Percentiles rank a stretch among this genome's conserved stretches.
Evolutionary conservation across 2,113 vertebrate species (phyloP).

Genomic region (Podarcis cretensis): DNA sequence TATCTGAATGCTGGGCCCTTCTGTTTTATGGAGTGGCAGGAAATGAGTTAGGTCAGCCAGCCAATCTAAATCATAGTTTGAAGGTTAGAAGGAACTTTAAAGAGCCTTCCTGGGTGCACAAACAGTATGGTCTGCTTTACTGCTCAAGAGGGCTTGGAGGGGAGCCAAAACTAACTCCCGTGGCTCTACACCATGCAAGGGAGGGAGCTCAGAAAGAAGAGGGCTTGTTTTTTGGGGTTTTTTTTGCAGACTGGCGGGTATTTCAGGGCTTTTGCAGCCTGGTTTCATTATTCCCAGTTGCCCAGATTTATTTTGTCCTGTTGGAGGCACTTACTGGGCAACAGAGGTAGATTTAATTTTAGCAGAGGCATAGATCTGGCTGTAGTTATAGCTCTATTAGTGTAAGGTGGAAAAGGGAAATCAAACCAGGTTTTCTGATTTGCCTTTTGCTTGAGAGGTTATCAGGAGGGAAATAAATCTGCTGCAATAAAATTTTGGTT

Average conservation of each 20-base stretch:
- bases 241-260: slow-evolving; percentile 59
- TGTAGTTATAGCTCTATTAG: slow-evolving; percentile 59
- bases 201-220: slow-evolving; percentile 51
- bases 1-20: background rate
- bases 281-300: slow-evolving; percentile 62
- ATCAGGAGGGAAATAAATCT: slow-evolving; percentile 64
- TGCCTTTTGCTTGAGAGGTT: slow-evolving; percentile 62
- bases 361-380: slow-evolving; percentile 57
- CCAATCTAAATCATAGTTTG: slow-evolving; percentile 36
- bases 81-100: slow-evolving; percentile 56
- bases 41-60: slow-evolving; percentile 35
- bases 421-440: slow-evolving; percentile 57
- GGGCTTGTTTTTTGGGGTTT: slow-evolving; percentile 3
- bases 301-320: slow-evolving; percentile 66
- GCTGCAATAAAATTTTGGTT: slow-evolving; percentile 55
- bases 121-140: slow-evolving; percentile 34
- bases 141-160: slow-evolving; percentile 50
- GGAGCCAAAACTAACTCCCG: slow-evolving; percentile 37
- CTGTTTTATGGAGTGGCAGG: slow-evolving; percentile 14
- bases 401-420: slow-evolving; percentile 55
- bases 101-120: slow-evolving; percentile 50
- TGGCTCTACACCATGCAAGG: slow-evolving; percentile 10
- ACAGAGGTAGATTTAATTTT: slow-evolving; percentile 61
- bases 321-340: slow-evolving; percentile 57
- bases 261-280: slow-evolving; percentile 59